Evolutionary conservation across 1,140 invertebrate species (phyloP).

Genomic region (Drosophila neocordata): DNA sequence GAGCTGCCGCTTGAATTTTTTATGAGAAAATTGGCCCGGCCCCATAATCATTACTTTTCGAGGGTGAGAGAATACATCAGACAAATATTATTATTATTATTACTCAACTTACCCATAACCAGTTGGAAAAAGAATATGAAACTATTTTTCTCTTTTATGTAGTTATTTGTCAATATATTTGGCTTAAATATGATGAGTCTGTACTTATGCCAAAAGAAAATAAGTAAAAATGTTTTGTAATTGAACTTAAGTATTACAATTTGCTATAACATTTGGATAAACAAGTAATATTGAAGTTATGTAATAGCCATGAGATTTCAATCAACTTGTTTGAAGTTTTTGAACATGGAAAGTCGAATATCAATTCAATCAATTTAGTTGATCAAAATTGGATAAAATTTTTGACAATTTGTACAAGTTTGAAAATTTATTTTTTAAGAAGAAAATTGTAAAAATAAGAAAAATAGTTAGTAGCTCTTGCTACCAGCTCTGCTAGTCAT

Average conservation of each 20-base stretch:
- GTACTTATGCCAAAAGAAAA: not conserved
- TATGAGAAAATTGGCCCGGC: conserved; percentile 71
- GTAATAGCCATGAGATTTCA: too few species aligned
- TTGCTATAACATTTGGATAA: not conserved
- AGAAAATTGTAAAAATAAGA: too few species aligned
- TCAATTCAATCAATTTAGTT: too few species aligned
- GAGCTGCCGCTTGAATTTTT: conserved; percentile 71
- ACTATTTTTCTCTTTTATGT: conserved; percentile 38
- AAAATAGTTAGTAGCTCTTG: too few species aligned
- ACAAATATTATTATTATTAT: conserved; percentile 9
- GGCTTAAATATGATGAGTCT: conserved; percentile 29
- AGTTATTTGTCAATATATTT: conserved; percentile 69
- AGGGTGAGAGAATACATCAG: not conserved
- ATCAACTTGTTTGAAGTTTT: too few species aligned
- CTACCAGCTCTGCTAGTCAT: too few species aligned
- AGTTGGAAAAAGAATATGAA: not conserved
- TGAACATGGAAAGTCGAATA: too few species aligned
- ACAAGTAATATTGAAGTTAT: too few species aligned
- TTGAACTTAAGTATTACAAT: not conserved
- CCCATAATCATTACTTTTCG: conserved; percentile 69
- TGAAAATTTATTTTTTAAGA: too few species aligned
- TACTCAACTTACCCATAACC: not conserved
- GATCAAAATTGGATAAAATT: too few species aligned
- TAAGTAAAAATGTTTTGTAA: not conserved
- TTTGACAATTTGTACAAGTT: too few species aligned